A percentile compares a stretch with the other conserved stretches of the same genome.
phyloP scores from a whole-genome alignment of 2,113 vertebrate species.

The Carassius auratus region DNA sequence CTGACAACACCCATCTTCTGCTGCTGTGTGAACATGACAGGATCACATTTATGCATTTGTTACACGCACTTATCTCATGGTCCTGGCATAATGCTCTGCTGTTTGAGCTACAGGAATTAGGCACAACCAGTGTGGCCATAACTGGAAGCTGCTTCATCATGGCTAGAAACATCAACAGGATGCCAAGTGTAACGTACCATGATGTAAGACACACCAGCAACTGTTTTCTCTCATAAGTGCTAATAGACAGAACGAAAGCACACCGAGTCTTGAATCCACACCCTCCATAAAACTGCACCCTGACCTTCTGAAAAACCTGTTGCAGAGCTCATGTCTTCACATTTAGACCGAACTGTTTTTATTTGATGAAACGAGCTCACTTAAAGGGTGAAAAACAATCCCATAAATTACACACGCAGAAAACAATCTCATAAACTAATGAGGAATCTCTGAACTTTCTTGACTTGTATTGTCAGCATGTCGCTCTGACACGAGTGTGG shows the following conservation, averaged over 20 bases:
- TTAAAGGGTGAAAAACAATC: not conserved
- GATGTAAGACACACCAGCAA: slow-evolving; percentile 36
- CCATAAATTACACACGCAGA: slow-evolving; percentile 11
- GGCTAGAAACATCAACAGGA: slow-evolving; percentile 12
- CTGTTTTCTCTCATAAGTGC: slow-evolving; percentile 43
- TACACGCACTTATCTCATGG: not conserved
- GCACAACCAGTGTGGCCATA: not conserved
- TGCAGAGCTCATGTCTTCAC: not conserved
- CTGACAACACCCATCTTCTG: not conserved
- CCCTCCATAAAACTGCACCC: not conserved
- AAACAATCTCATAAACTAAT: slow-evolving; percentile 30
- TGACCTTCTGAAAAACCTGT: not conserved
- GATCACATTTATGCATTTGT: not conserved
- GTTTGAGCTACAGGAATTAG: not conserved
- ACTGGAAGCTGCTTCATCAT: not conserved
- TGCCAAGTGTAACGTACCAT: slow-evolving; percentile 24
- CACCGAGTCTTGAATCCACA: slow-evolving; percentile 27
- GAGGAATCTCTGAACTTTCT: slow-evolving; percentile 42
- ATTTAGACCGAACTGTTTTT: not conserved
- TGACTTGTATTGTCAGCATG: slow-evolving; percentile 41
- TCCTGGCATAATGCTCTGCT: not conserved
- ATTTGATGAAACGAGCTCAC: not conserved
- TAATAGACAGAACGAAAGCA: slow-evolving; percentile 45
- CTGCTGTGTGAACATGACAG: not conserved
- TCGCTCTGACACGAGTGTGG: slow-evolving; percentile 28